Evolutionary conservation across 92 coral and sea anemone species (phyloP).

Genomic region (Nematostella vectensis): DNA sequence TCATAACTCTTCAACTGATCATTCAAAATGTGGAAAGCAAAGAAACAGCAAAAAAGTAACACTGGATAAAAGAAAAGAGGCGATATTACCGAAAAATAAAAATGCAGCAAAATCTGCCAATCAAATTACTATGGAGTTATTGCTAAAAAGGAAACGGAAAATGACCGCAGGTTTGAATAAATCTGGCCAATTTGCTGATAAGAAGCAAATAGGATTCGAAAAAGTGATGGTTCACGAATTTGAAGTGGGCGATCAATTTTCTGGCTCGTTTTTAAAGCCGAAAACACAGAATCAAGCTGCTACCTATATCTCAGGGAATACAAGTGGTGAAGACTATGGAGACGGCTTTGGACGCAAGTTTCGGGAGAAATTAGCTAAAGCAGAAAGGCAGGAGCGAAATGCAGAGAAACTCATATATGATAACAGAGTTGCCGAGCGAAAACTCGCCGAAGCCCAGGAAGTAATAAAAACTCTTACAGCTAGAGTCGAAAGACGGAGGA

Average conservation of each 20-base stretch:
- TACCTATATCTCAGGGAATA: too few species aligned
- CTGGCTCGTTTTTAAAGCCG: too few species aligned
- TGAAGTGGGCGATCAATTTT: too few species aligned
- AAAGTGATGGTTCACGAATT: too few species aligned
- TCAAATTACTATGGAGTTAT: background rate
- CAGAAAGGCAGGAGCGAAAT: background rate
- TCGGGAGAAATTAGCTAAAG: background rate
- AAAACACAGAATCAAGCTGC: background rate
- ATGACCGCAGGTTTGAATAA: too few species aligned
- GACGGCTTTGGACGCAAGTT: background rate
- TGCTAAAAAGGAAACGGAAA: too few species aligned
- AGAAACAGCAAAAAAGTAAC: background rate
- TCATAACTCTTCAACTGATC: background rate
- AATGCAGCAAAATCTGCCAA: background rate
- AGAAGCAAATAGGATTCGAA: too few species aligned
- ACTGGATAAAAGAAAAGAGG: background rate
- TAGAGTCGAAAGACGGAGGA: background rate
- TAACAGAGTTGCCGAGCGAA: background rate
- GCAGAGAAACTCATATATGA: conserved; percentile 1
- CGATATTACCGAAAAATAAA: too few species aligned
- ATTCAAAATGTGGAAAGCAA: too few species aligned
- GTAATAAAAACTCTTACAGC: background rate
- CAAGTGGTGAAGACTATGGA: background rate
- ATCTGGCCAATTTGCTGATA: too few species aligned
- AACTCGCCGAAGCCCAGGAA: background rate